Base-by-base conservation (phyloP, 2,113 vertebrate genomes). In the Sula dactylatra region DNA sequence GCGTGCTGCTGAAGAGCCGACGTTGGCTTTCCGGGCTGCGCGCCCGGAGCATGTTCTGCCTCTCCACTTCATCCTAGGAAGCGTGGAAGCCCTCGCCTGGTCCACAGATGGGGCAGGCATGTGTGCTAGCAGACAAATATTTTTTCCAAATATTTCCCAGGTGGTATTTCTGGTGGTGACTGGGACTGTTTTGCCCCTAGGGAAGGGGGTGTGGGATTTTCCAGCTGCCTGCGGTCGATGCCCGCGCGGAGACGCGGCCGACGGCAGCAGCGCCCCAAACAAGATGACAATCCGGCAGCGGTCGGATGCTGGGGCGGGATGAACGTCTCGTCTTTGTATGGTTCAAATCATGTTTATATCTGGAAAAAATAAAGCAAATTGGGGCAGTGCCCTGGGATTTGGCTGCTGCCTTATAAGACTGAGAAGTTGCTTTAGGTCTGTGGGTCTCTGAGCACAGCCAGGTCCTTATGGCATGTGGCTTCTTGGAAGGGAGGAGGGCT, bases 41-140 rank as follows among this genome's bases (percentile, higher is more conserved):
- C 4, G 12, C 70, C 84, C 8, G 2, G 40, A 36, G 72, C 42
- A 4, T 5, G 4, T 21, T 86, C 72, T 29, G 50, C 76, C 45
- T 78, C 45, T 20, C 24, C 0, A 0, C 72, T 50, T 31, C 36
- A 1, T 20, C 18, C 22, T 1, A 2, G 58, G 69, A 38, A 58
- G 16, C 5, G 1, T 40, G 16, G 65, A 34, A 87, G 18, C 31
- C 16, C 12, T 61, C 4, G 61, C 77, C 86, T 90, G 61, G 6
- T 42, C 47, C 29, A 0, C 27, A 49, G 82, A 38, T 88, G 93
- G 44, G 67, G 7, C 82, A n/a, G 45, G 40, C 64, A 3, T 14
- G 7, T 45, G 17, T 86, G 42, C 47, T 24, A 15, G 26, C 52
- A 85, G 70, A 56, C n/a, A 50, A 52, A 74, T 38, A 44, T 50